Percentiles rank a stretch among this genome's conserved stretches.
phyloP scores from a whole-genome alignment of 2,888 invertebrate genomes.

The Monochamus alternatus region DNA sequence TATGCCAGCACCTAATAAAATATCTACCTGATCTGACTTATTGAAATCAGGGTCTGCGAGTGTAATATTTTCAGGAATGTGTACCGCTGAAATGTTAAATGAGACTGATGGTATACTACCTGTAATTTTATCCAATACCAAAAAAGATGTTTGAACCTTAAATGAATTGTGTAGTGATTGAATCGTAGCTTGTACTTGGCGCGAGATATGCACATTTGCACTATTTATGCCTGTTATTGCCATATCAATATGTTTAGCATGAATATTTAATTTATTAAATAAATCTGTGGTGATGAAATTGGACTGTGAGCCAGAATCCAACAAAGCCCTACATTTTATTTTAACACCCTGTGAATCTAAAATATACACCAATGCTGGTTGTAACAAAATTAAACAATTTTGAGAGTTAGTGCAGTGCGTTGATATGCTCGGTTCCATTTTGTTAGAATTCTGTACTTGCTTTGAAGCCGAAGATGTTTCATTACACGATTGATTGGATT shows the following conservation, averaged over 20 bases:
- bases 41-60: not conserved
- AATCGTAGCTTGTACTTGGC: not conserved
- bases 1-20: not conserved
- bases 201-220: not conserved
- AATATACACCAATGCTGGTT: slow-evolving; percentile 14
- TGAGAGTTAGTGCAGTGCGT: slow-evolving; percentile 4
- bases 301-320: slow-evolving; percentile 30
- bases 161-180: slow-evolving; percentile 8
- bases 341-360: not conserved
- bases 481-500: no score
- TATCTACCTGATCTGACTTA: not conserved
- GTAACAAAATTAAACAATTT: slow-evolving; percentile 12
- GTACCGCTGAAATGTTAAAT: not conserved
- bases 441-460: no score
- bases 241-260: slow-evolving; percentile 11
- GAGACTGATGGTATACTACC: slow-evolving; percentile 5
- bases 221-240: slow-evolving; percentile 19
- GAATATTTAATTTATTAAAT: not conserved
- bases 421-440: no score
- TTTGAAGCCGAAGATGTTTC: not conserved
- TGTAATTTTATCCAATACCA: slow-evolving; percentile 27
- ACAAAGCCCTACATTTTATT: slow-evolving; percentile 8
- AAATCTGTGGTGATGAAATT: slow-evolving; percentile 25
- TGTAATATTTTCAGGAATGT: not conserved
- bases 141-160: slow-evolving; percentile 21